Evolutionary conservation across 1,140 invertebrate species (phyloP), one percentile per base, ranked within the genome.

Genomic region (Pristionchus pacificus): DNA sequence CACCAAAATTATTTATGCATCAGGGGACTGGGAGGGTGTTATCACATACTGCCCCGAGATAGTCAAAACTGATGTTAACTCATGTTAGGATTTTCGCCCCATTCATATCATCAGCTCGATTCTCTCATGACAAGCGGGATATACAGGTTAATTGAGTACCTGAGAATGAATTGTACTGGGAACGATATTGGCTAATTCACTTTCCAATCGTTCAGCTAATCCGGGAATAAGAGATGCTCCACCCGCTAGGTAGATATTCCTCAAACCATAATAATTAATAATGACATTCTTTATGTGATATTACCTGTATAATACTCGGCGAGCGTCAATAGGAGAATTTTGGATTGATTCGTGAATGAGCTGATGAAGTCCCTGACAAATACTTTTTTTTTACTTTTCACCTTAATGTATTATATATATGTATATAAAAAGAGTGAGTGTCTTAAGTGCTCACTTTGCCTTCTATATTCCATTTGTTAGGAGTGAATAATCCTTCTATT

Each of bases 401-500:
- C n/a, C n/a, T n/a, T n/a, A n/a, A n/a, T n/a, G n/a, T n/a, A n/a
- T n/a, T n/a, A n/a, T n/a, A n/a, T n/a, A n/a, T n/a, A n/a, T n/a
- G n/a, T n/a, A n/a, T n/a, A n/a, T n/a, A 6, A 49, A 49, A 10
- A 19, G 19, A 6, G 38, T 10, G 19, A 6, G 6, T 49, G 6
- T 49, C 19, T 49, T 49, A 49, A 49, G 19, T 19, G 19, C 38
- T 49, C 38, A 49, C 38, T 60, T 87, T 86, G 71, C 87, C 86
- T 79, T 90, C 89, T 69, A 88, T 84, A 32, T 88, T 88, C 87
- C 88, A 89, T 31, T 86, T 76, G 71, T 88, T 87, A 6, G 88
- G 88, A 74, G 88, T 86, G 80, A 90, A 89, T 32, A 90, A 84
- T 24, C 89, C 89, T 79, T 90, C 89, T 2, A 88, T 84, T 49